Percentiles rank a stretch among this genome's conserved stretches.
These are phyloP conservation scores for Aphidius colemani DNA, from an alignment of 2,888 invertebrate species.

Conservation along the genomic window DNA sequence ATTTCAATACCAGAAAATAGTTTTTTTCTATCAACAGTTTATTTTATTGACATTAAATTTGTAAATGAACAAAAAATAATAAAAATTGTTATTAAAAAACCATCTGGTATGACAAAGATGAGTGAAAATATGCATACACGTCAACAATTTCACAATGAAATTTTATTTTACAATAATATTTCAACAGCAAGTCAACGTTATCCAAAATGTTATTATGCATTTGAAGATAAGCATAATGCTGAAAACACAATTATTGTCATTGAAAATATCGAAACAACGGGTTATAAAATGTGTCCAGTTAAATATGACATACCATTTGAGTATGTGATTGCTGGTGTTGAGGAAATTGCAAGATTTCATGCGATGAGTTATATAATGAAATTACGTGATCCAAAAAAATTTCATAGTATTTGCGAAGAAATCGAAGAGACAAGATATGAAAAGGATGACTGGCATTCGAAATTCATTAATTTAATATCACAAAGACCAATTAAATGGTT, in stretches of 20 bases:
- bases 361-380: constrained; percentile 47
- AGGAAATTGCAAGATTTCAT: constrained; percentile 49
- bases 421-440: constrained; percentile 37
- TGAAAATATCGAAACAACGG: constrained; percentile 41
- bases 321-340: constrained; percentile 43
- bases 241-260: constrained; percentile 39
- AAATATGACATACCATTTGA: constrained; percentile 37
- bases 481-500: constrained; percentile 38
- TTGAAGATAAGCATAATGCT: constrained; percentile 28
- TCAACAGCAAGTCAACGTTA: constrained; percentile 22
- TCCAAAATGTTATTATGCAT: constrained; percentile 31
- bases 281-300: constrained; percentile 36
- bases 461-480: constrained; percentile 20
- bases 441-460: accelerated
- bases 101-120: background rate
- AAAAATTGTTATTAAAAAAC: constrained; percentile 39
- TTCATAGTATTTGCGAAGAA: constrained; percentile 35
- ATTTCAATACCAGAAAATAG: constrained; percentile 33
- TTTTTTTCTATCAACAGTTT: constrained; percentile 38
- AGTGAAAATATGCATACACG: background rate
- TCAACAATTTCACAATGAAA: constrained; percentile 49
- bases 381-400: constrained; percentile 33
- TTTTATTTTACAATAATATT: constrained; percentile 46
- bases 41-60: constrained; percentile 35
- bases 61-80: constrained; percentile 5